A percentile compares a stretch with the other conserved stretches of the same genome.
Conservation (phyloP, 2,888 invertebrate genomes). For the Zeuzera pyrina region DNA sequence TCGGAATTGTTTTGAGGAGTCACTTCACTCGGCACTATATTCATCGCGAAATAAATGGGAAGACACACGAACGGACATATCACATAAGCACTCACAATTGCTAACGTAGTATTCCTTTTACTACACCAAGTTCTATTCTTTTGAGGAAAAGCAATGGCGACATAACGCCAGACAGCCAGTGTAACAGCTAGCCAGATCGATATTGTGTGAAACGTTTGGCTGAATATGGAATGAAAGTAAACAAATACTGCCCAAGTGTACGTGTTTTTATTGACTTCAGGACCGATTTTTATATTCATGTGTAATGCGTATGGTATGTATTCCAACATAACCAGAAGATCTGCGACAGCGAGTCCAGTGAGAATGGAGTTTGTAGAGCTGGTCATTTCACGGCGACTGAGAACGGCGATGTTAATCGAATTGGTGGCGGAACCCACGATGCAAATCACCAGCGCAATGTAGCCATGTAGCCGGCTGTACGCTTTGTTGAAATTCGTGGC, state of each 20-base stretch:
- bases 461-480: conserved; percentile 86
- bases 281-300: conserved; percentile 78
- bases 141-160: conserved; percentile 88
- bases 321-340: conserved; percentile 94
- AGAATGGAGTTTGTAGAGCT: conserved; percentile 94
- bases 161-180: conserved; percentile 93
- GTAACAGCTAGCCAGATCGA: conserved; percentile 95
- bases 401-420: conserved; percentile 91
- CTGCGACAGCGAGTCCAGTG: conserved; percentile 91
- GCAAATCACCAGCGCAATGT: conserved; percentile 89
- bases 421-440: conserved; percentile 92
- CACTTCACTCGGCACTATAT: conserved; percentile 76
- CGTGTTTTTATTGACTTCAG: conserved; percentile 63
- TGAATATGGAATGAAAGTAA: conserved; percentile 92
- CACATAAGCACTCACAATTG: conserved; percentile 85
- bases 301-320: conserved; percentile 93
- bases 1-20: conserved; percentile 65
- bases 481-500: conserved; percentile 75
- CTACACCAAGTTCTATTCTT: conserved; percentile 87
- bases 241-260: conserved; percentile 89
- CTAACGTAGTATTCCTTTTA: conserved; percentile 81
- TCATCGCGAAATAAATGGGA: conserved; percentile 86
- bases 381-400: conserved; percentile 91
- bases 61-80: conserved; percentile 88
- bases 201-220: conserved; percentile 90